Percentiles rank a stretch among this genome's conserved stretches.
Evolutionary conservation across 2,888 invertebrate species (phyloP).

Genomic region (Trissonchulus latispiculum): DNA sequence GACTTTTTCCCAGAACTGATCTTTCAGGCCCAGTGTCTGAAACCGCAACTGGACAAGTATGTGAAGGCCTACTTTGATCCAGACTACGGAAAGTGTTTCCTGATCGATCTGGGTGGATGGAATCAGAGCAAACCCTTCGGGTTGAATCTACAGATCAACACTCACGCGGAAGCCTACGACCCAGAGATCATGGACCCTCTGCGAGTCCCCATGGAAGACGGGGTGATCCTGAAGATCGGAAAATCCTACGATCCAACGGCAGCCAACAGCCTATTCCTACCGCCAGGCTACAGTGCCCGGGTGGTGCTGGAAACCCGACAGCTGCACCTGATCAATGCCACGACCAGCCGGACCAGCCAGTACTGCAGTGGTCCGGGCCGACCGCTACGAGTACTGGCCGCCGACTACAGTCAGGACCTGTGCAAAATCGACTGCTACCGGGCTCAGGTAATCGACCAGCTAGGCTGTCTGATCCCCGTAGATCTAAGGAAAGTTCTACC

Average conservation of each 20-base stretch:
- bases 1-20: neutral
- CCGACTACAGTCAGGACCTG: neutral
- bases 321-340: neutral
- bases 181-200: neutral
- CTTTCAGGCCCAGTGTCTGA: neutral
- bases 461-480: neutral
- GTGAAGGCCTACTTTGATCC: slow-evolving; percentile 1
- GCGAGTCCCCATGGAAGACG: neutral
- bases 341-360: neutral
- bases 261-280: neutral
- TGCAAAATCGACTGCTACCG: neutral
- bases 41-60: neutral
- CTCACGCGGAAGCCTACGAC: neutral
- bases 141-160: neutral
- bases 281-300: neutral
- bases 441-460: neutral
- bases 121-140: neutral
- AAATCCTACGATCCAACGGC: neutral
- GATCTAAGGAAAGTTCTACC: neutral
- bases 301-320: neutral
- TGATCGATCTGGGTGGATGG: neutral
- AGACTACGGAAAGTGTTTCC: slow-evolving; percentile 18
- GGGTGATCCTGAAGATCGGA: neutral
- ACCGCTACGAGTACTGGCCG: neutral
- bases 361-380: neutral